Percentiles rank a stretch among this genome's conserved stretches.
Conservation (phyloP, 2,113 vertebrate species). For the Cromileptes altivelis region DNA sequence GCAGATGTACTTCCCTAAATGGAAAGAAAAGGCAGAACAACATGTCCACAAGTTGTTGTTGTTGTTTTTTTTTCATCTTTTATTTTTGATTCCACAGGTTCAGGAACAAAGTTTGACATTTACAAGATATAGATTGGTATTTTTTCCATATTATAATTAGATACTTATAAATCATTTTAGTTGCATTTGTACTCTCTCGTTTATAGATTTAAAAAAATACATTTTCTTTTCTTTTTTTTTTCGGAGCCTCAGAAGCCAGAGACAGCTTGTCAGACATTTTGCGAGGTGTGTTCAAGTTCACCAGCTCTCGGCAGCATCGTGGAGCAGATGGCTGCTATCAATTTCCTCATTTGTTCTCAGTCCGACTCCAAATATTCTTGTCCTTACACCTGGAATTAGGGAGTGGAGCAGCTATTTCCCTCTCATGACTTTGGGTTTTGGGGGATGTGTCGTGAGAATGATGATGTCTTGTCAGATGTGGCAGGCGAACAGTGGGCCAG, state of each 20-base stretch:
- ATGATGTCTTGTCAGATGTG: slow-evolving; percentile 84
- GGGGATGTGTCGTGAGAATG: slow-evolving; percentile 81
- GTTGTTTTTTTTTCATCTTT: slow-evolving; percentile 20
- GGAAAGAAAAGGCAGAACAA: slow-evolving; percentile 37
- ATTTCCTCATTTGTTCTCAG: slow-evolving; percentile 89
- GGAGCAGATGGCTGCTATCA: slow-evolving; percentile 98
- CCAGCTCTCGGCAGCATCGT: slow-evolving; percentile 89
- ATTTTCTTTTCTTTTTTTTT: background rate
- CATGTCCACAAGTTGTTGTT: slow-evolving; percentile 9
- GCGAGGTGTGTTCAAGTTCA: slow-evolving; percentile 90
- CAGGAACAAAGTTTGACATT: slow-evolving; percentile 36
- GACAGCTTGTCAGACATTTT: slow-evolving; percentile 89
- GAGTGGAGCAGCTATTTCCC: slow-evolving; percentile 75
- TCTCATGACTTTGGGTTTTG: slow-evolving; percentile 81
- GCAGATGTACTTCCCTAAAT: slow-evolving; percentile 56
- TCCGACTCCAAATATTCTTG: slow-evolving; percentile 83
- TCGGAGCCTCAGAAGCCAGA: slow-evolving; percentile 48
- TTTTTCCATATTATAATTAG: slow-evolving; percentile 3
- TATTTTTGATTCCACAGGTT: slow-evolving; percentile 42
- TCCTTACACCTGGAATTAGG: slow-evolving; percentile 98
- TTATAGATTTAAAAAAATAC: background rate
- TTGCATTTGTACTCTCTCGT: slow-evolving; percentile 12
- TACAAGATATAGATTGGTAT: background rate
- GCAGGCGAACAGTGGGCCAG: slow-evolving; percentile 79
- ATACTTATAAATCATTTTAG: slow-evolving; percentile 15